A percentile compares a stretch with the other conserved stretches of the same genome.
phyloP scores from a whole-genome alignment of 2,888 invertebrate species.

The Spodoptera exigua region DNA sequence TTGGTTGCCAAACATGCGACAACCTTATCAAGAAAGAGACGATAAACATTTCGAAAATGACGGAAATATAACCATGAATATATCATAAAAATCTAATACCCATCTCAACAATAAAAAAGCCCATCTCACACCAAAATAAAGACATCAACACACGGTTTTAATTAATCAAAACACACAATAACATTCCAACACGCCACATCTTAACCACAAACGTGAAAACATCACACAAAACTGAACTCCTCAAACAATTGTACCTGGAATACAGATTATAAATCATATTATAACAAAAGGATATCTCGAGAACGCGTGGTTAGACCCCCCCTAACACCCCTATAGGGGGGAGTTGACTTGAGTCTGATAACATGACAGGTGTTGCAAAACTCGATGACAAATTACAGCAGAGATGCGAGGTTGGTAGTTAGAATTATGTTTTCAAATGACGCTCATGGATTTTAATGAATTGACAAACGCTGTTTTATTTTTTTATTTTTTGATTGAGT shows the following conservation, averaged over 20 bases:
- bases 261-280: constrained; percentile 58
- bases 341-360: constrained; percentile 59
- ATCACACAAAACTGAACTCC: constrained; percentile 28
- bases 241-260: constrained; percentile 43
- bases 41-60: too few relatives aligned
- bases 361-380: constrained; percentile 61
- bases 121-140: too few relatives aligned
- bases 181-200: background rate
- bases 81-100: too few relatives aligned
- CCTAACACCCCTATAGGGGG: constrained; percentile 3
- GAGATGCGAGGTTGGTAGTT: constrained; percentile 45
- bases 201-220: constrained; percentile 17
- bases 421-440: constrained; percentile 38
- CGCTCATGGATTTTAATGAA: constrained; percentile 24
- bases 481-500: background rate
- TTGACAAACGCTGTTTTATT: constrained; percentile 1
- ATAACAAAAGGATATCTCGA: constrained; percentile 58
- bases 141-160: background rate
- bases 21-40: too few relatives aligned
- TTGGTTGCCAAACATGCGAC: too few relatives aligned
- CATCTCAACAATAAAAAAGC: too few relatives aligned
- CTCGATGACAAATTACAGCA: constrained; percentile 61
- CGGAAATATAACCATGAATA: too few relatives aligned
- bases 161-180: constrained; percentile 23
- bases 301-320: constrained; percentile 44